Conservation (phyloP, 2,113 vertebrate genomes). For the Bujurquina vittata region DNA sequence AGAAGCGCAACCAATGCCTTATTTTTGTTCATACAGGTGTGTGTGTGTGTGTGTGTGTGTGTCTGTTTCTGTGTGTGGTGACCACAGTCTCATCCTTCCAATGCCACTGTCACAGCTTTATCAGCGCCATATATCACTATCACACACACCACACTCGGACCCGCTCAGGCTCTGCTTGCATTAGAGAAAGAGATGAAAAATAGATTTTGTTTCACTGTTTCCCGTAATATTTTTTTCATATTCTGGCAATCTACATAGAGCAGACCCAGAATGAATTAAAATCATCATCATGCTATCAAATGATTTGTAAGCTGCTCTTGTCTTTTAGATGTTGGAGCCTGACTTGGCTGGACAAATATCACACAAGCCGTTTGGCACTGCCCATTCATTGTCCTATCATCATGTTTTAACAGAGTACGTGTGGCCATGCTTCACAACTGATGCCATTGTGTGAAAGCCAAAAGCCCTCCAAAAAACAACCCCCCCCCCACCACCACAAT, state of each 20-base stretch:
- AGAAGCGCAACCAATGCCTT: background rate
- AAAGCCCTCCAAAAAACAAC: background rate
- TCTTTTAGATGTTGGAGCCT: background rate
- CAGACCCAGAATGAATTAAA: background rate
- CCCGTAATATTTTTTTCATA: background rate
- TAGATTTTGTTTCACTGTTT: background rate
- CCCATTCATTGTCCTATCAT: background rate
- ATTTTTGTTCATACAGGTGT: background rate
- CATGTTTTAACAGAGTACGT: background rate
- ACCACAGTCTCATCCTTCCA: constrained; percentile 33
- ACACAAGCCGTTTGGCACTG: background rate
- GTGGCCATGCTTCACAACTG: background rate
- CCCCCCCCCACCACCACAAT: background rate
- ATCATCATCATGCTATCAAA: background rate
- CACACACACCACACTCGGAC: constrained; percentile 17
- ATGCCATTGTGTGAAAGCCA: background rate
- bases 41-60: background rate
- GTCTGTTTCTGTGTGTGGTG: background rate
- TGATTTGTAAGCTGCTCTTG: background rate
- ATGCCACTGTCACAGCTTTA: constrained; percentile 54
- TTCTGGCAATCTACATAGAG: background rate
- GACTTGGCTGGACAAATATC: background rate
- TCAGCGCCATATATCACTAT: constrained; percentile 66
- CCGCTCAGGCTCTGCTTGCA: constrained; percentile 1
- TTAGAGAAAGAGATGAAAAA: background rate